phyloP scores from a whole-genome alignment of 2,797 vertebrate species.

The Protosalanx chinensis region DNA sequence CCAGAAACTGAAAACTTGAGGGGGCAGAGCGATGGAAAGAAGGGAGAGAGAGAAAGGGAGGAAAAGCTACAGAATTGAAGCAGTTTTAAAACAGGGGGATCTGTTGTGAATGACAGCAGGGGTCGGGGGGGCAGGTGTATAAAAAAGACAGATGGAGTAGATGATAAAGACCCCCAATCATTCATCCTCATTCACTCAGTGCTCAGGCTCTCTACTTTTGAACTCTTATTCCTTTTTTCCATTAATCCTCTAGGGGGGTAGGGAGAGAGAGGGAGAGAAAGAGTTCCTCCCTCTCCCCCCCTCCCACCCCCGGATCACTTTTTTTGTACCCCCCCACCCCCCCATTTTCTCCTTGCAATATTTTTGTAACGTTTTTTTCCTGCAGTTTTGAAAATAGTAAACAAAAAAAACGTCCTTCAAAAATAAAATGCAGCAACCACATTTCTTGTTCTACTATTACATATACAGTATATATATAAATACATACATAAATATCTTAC shows the following conservation, averaged over 20 bases:
- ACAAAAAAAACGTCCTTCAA: constrained; percentile 77
- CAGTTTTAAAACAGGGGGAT: constrained; percentile 31
- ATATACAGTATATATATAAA: constrained; percentile 96
- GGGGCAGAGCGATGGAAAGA: constrained; percentile 16
- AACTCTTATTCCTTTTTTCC: constrained; percentile 5
- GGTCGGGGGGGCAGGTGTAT: constrained; percentile 50
- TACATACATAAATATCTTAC: constrained; percentile 99
- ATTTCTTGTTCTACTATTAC: constrained; percentile 85
- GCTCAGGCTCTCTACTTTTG: constrained; percentile 61
- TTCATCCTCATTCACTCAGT: constrained; percentile 71
- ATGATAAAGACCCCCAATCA: constrained; percentile 58
- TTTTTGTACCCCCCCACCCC: constrained; percentile 3
- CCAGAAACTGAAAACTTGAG: constrained; percentile 21
- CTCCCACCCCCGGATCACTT: constrained; percentile 33
- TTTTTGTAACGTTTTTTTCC: constrained; percentile 75
- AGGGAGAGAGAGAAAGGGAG: constrained; percentile 19
- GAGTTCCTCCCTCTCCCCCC: constrained; percentile 24
- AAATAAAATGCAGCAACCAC: constrained; percentile 84
- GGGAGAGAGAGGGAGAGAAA: constrained; percentile 25
- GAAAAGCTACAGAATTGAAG: constrained; percentile 51
- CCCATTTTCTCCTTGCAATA: constrained; percentile 29
- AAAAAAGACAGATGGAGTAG: constrained; percentile 58
- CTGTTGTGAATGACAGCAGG: constrained; percentile 23
- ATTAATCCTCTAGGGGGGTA: constrained; percentile 53
- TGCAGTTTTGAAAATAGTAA: constrained; percentile 78